A percentile compares a stretch with the other conserved stretches of the same genome.
These are phyloP conservation scores for Parapristionchus giblindavisi DNA, from an alignment of 2,888 invertebrate genomes.

Conservation along the genomic window DNA sequence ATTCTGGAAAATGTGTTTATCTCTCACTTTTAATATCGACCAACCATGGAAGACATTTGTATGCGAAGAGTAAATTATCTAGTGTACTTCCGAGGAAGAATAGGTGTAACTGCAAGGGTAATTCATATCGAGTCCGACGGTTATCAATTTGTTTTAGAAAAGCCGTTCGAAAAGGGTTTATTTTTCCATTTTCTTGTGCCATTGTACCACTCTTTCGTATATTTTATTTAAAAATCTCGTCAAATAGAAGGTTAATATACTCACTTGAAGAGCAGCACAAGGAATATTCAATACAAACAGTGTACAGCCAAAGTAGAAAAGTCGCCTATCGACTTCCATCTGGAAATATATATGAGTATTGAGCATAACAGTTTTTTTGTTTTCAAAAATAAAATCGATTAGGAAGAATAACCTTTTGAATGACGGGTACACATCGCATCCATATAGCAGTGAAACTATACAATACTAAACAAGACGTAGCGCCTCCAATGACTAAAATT, in stretches of 20 bases:
- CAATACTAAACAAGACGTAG: conserved; percentile 1
- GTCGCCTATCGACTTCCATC: conserved; percentile 26
- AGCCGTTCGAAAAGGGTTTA: no score
- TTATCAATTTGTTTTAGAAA: neutral
- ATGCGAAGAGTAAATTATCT: conserved; percentile 28
- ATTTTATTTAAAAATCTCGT: neutral
- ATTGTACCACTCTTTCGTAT: neutral
- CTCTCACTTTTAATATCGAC: conserved; percentile 22
- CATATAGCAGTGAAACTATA: conserved; percentile 16
- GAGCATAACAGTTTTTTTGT: neutral
- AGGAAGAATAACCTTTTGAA: neutral
- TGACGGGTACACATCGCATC: conserved; percentile 27
- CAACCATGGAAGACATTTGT: conserved; percentile 18
- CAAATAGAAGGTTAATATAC: neutral
- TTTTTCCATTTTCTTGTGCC: neutral
- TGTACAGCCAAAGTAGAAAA: conserved; percentile 35
- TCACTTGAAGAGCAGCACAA: conserved; percentile 23
- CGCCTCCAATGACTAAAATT: conserved; percentile 29
- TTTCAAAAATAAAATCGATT: neutral
- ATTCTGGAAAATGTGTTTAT: neutral
- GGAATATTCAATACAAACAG: conserved; percentile 31
- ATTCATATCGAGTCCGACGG: neutral
- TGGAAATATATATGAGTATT: neutral
- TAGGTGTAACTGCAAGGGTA: neutral
- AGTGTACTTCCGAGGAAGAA: neutral